Percentiles rank a stretch among this genome's conserved stretches.
Evolutionary conservation across 1,140 invertebrate genomes (phyloP).

Genomic region (Melitaea cinxia): DNA sequence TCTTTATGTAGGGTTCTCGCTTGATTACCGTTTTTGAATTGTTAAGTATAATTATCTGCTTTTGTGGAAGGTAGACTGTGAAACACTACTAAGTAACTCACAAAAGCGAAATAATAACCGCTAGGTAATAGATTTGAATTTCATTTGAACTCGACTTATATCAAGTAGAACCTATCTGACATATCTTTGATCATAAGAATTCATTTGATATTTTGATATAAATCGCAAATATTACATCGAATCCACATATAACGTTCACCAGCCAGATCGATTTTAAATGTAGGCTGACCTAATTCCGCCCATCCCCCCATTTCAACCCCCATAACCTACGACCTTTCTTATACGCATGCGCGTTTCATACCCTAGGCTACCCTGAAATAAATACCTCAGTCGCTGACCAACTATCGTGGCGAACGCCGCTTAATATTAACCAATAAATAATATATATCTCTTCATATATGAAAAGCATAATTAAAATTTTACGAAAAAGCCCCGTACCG

Average conservation of each 20-base stretch:
- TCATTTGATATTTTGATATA: not conserved
- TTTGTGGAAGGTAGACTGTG: too few relatives aligned
- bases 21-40: too few relatives aligned
- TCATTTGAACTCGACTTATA: too few relatives aligned
- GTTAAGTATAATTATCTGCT: too few relatives aligned
- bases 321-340: conserved; percentile 61
- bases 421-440: conserved; percentile 24
- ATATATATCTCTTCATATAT: conserved; percentile 56
- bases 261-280: conserved; percentile 32
- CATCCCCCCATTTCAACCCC: conserved; percentile 47
- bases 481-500: conserved; percentile 36
- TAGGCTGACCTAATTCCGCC: conserved; percentile 56
- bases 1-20: too few relatives aligned
- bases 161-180: too few relatives aligned
- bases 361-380: conserved; percentile 25
- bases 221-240: not conserved
- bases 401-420: conserved; percentile 16
- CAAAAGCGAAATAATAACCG: too few relatives aligned
- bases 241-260: not conserved
- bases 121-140: too few relatives aligned
- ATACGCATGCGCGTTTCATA: conserved; percentile 53
- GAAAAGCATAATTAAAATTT: conserved; percentile 61
- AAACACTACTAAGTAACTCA: too few relatives aligned
- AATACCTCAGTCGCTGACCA: conserved; percentile 32
- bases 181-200: too few relatives aligned